Conservation (phyloP, 2,113 vertebrate species). For the Mormoops blainvillei region DNA sequence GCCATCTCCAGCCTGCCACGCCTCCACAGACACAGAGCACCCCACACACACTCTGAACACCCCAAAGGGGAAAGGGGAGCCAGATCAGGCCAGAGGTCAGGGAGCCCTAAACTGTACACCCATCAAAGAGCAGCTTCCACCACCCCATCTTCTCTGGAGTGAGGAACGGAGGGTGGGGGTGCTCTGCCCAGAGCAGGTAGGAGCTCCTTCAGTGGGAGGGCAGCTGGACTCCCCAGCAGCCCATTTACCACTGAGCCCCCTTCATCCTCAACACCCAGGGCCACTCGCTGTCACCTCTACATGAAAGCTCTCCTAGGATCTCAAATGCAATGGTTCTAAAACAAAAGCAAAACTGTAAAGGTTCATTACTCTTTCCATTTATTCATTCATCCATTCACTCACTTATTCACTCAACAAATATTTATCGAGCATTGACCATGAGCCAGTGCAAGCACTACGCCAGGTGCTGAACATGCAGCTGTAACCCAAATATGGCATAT, state of each 20-base stretch:
- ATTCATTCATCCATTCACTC: neutral
- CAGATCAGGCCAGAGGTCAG: neutral
- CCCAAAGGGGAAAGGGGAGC: neutral
- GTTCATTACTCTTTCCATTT: neutral
- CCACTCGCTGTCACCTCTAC: neutral
- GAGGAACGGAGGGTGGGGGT: neutral
- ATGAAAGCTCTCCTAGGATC: neutral
- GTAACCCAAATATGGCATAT: neutral
- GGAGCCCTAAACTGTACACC: neutral
- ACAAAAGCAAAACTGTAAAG: neutral
- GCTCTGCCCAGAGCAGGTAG: neutral
- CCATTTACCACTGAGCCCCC: neutral
- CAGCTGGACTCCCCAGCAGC: neutral
- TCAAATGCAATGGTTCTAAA: neutral
- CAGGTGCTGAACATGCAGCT: neutral
- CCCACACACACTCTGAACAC: neutral
- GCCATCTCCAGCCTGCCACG: conserved; percentile 29
- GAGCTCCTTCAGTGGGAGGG: neutral
- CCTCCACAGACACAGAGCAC: neutral
- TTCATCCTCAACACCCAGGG: neutral
- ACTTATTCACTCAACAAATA: neutral
- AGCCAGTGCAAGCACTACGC: neutral
- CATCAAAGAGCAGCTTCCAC: neutral
- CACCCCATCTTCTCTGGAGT: neutral
- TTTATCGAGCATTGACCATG: neutral